These are phyloP conservation scores for Phyllotis vaccarum DNA, from an alignment of 2,797 vertebrate species.

Conservation along the genomic window DNA sequence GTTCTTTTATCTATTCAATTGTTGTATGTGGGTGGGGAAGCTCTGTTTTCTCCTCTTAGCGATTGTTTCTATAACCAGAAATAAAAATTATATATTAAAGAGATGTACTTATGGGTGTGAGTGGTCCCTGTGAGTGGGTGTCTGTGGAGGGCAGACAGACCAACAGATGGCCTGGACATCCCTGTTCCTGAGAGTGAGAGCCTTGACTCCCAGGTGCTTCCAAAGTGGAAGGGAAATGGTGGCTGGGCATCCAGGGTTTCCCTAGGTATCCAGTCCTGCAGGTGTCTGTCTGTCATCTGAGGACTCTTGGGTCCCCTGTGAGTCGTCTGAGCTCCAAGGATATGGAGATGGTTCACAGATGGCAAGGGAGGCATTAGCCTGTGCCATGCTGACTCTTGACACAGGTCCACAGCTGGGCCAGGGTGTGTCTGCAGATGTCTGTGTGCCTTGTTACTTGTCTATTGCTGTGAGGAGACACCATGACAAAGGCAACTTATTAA, in stretches of 20 bases:
- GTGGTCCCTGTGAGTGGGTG: conserved; percentile 67
- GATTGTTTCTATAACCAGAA: conserved; percentile 91
- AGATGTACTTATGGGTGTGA: conserved; percentile 59
- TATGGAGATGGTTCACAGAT: neutral
- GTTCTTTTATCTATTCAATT: conserved; percentile 88
- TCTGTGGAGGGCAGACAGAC: neutral
- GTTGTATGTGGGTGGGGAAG: conserved; percentile 88
- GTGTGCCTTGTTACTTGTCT: neutral
- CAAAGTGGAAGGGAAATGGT: neutral
- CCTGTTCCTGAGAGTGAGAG: neutral
- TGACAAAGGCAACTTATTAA: neutral
- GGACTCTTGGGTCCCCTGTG: neutral
- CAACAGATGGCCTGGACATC: neutral
- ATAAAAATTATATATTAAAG: conserved; percentile 90
- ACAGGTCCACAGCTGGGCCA: neutral
- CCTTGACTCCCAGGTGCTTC: neutral
- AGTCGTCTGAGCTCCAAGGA: neutral
- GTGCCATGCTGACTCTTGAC: neutral
- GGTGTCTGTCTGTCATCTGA: neutral
- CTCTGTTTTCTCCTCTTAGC: conserved; percentile 88
- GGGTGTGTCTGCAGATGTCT: neutral
- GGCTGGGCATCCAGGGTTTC: neutral
- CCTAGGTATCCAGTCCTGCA: neutral
- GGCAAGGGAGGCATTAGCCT: neutral
- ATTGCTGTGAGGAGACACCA: neutral